These are phyloP conservation scores for Nestor notabilis DNA, from an alignment of 2,113 vertebrate genomes.

Conservation along the genomic window DNA sequence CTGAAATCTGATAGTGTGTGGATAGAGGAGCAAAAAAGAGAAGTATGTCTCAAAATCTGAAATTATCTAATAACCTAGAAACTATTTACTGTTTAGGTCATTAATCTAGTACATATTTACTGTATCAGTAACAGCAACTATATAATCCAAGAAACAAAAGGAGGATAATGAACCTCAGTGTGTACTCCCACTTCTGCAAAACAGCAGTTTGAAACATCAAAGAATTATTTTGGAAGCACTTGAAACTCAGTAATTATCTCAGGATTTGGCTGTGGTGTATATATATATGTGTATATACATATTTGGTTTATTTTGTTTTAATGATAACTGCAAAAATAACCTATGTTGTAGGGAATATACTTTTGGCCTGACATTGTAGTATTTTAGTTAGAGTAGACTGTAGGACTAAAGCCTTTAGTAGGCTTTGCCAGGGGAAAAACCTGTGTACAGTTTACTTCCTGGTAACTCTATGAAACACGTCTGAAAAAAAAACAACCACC, in stretches of 20 bases:
- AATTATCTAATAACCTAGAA: not conserved
- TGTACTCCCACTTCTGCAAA: not conserved
- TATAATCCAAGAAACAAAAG: not conserved
- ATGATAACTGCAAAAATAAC: not conserved
- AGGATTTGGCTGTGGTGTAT: not conserved
- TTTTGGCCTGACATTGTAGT: not conserved
- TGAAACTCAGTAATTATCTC: not conserved
- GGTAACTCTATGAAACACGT: fast-evolving
- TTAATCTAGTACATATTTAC: not conserved
- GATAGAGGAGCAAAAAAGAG: not conserved
- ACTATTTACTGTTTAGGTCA: not conserved
- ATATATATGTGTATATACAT: not conserved
- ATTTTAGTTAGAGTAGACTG: not conserved
- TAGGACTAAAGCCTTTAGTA: not conserved
- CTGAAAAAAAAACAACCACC: not conserved
- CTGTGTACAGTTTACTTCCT: not conserved
- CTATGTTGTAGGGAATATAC: not conserved
- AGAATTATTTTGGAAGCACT: not conserved
- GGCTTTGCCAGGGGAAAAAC: not conserved
- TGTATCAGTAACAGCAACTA: not conserved
- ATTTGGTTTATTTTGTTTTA: not conserved
- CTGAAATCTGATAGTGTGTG: not conserved
- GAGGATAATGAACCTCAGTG: not conserved
- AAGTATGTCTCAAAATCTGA: not conserved
- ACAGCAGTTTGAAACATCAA: not conserved